These are phyloP conservation scores for Pogonocichla stellata DNA, from an alignment of 2,113 vertebrate species.

Conservation along the genomic window DNA sequence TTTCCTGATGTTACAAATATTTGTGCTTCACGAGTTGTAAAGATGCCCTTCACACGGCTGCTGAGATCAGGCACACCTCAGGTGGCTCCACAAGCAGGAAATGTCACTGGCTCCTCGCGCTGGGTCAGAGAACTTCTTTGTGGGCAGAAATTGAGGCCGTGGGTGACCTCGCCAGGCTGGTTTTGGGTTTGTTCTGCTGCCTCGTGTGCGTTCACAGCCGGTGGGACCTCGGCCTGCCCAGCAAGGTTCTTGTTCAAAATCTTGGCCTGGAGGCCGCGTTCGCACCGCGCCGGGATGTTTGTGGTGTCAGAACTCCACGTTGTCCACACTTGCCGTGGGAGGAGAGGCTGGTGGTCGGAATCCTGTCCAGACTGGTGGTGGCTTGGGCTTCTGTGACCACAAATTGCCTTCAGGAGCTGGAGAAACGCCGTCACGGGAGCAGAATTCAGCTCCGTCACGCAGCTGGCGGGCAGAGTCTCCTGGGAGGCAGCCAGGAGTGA, in stretches of 20 bases:
- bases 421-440: accelerated
- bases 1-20: background rate
- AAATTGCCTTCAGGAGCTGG: background rate
- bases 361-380: background rate
- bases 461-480: background rate
- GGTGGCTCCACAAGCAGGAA: background rate
- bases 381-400: background rate
- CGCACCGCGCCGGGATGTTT: background rate
- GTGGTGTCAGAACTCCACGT: background rate
- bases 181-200: background rate
- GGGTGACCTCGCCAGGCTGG: background rate
- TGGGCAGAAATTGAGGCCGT: background rate
- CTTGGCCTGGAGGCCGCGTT: background rate
- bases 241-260: background rate
- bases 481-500: background rate
- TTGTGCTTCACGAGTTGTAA: background rate
- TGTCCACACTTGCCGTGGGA: background rate
- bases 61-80: background rate
- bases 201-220: background rate
- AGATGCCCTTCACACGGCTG: background rate
- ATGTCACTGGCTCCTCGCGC: background rate
- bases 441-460: background rate
- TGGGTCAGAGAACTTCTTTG: background rate
- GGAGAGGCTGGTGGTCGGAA: background rate
- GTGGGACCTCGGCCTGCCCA: background rate